Base-by-base conservation (phyloP, 92 coral and sea anemone species). In the Siderastrea radians region DNA sequence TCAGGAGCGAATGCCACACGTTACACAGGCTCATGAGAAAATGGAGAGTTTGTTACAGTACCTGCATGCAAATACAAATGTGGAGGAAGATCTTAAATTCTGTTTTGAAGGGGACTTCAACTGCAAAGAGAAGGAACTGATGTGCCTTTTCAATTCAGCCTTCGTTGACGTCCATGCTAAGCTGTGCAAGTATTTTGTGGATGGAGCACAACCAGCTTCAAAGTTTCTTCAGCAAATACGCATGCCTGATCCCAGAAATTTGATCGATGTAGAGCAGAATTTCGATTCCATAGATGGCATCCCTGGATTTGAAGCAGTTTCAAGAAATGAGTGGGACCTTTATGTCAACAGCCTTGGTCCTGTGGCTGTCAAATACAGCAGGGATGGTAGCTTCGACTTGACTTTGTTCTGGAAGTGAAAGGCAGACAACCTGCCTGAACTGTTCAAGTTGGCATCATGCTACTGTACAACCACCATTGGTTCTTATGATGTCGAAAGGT, bases 171-270 rank as follows among this genome's bases (percentile, higher is more conserved):
- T 93, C 50, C 89, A 86, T 65, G 43, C 78, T 7, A 93, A 93
- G 49, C 89, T 93, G 2, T 7, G 52, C 47, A 93, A 93, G 84
- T 93, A 90, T 73, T 68, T 93, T 57, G 77, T 86, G 52, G 91
- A 93, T 69, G 93, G 96, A 47, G 93, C 85, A 10, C 91, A 93
- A 72, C 95, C 91, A 68, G 95, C 95, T 45, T 60, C 81, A 19
- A 72, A 85, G 52, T 89, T 92, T 80, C 86, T 93, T 16, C 60
- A 86, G 53, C 79, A 92, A 85, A 50, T 93, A 0, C 67, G 67
- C 17, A 64, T 93, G 16, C 89, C 90, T 26, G 84, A 93, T 62
- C 93, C 91, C 63, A 86, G 70, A 51, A 89, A 93, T 76, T 49
- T 89, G 17, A 70, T 81, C 38, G 72, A 59, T 75, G 59, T 19